A percentile compares a stretch with the other conserved stretches of the same genome.
Evolutionary conservation across 2,797 vertebrate species (phyloP).

Genomic region (Hippocampus kuda): DNA sequence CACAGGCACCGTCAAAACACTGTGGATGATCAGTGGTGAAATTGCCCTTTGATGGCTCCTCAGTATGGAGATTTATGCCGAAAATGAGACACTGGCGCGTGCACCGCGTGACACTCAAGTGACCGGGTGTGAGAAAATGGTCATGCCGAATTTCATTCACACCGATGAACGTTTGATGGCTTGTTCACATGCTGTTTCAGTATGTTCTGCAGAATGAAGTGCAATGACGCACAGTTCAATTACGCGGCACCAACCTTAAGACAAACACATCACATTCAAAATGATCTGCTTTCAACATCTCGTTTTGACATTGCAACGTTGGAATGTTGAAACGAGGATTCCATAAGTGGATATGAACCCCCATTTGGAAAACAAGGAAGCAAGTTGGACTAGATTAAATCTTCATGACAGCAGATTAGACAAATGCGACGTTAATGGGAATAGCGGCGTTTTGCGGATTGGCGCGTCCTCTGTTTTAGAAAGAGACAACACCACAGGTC

Average conservation of each 20-base stretch:
- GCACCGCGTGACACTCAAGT: constrained; percentile 12
- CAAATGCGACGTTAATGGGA: neutral
- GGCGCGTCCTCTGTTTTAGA: no score
- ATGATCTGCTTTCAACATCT: neutral
- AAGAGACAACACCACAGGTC: neutral
- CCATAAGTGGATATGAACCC: constrained; percentile 28
- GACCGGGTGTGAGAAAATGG: constrained; percentile 19
- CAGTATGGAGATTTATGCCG: constrained; percentile 39
- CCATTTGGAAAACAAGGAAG: constrained; percentile 19
- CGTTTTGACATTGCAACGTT: neutral
- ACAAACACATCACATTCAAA: constrained; percentile 16
- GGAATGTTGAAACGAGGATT: constrained; percentile 28
- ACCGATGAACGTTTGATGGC: constrained; percentile 39
- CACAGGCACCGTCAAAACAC: constrained; percentile 8
- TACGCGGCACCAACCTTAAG: neutral
- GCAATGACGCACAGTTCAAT: constrained; percentile 18
- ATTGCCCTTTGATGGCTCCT: constrained; percentile 39
- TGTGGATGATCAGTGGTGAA: constrained; percentile 35
- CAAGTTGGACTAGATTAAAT: neutral
- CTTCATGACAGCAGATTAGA: constrained; percentile 9
- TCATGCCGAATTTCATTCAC: constrained; percentile 20
- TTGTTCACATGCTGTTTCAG: constrained; percentile 7
- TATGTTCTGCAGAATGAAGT: constrained; percentile 13
- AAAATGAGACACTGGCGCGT: constrained; percentile 4
- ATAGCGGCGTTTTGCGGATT: constrained; percentile 7